Conservation (phyloP, 92 coral and sea anemone species). For the Paramuricea clavata region DNA sequence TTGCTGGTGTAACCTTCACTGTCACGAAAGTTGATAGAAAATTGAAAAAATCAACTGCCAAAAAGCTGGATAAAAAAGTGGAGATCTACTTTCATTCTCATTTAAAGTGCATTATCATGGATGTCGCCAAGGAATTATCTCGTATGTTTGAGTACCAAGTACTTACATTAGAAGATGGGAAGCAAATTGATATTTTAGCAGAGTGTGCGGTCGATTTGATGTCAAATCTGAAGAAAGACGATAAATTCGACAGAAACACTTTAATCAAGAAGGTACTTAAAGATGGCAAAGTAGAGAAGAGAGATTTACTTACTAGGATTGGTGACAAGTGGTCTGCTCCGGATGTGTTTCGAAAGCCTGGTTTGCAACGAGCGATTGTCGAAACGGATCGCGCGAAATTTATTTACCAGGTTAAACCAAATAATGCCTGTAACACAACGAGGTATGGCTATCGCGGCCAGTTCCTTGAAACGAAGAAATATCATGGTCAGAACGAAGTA, state of each 20-base stretch:
- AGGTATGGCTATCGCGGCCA: too few species aligned
- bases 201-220: conserved; percentile 1
- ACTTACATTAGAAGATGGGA: background rate
- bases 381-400: too few species aligned
- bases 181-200: background rate
- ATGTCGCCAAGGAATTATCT: background rate
- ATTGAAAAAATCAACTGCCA: background rate
- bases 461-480: too few species aligned
- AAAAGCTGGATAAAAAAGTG: background rate
- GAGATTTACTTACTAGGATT: background rate
- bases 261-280: background rate
- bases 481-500: too few species aligned
- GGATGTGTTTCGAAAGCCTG: too few species aligned
- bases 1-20: background rate
- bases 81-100: background rate
- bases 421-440: too few species aligned
- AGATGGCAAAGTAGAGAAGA: background rate
- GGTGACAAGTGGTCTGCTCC: background rate
- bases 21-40: background rate
- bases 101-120: background rate
- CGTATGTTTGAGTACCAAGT: background rate
- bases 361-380: too few species aligned
- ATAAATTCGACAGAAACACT: background rate
- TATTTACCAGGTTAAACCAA: too few species aligned
- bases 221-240: background rate